Evolutionary conservation across 2,113 vertebrate genomes (phyloP).

Genomic region (Microtus montanus): DNA sequence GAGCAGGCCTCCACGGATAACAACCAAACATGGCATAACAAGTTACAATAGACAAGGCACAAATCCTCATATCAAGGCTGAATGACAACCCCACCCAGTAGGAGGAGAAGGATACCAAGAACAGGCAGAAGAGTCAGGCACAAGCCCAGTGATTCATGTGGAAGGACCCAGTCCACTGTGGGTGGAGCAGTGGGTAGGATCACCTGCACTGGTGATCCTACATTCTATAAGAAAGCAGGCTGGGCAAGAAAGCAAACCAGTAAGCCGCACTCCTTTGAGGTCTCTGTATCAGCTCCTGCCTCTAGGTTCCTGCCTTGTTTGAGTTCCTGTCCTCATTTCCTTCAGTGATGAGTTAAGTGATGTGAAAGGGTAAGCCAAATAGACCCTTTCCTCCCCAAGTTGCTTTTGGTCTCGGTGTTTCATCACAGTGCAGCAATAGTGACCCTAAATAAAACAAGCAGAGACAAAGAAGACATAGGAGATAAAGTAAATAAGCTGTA

Average conservation of each 20-base stretch:
- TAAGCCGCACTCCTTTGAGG: background rate
- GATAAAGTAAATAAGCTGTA: background rate
- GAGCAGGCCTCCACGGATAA: background rate
- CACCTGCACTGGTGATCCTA: too few species aligned
- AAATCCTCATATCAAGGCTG: background rate
- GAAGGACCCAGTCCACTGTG: background rate
- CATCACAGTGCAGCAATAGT: background rate
- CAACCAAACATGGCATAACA: background rate
- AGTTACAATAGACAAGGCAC: background rate
- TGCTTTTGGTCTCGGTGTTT: background rate
- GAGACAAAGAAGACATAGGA: slow-evolving; percentile 17
- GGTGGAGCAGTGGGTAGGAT: too few species aligned
- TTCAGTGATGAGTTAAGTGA: background rate
- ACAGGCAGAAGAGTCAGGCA: background rate
- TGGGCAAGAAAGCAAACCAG: background rate
- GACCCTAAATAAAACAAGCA: background rate
- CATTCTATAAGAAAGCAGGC: background rate
- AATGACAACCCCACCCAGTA: background rate
- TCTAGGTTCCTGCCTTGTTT: background rate
- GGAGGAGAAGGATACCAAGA: background rate
- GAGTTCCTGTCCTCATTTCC: background rate
- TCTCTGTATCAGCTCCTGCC: background rate
- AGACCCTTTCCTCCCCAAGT: background rate
- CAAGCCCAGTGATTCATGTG: background rate
- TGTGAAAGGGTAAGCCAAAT: background rate